Conservation (phyloP, 2,888 invertebrate genomes). For the Philereme transversata region DNA sequence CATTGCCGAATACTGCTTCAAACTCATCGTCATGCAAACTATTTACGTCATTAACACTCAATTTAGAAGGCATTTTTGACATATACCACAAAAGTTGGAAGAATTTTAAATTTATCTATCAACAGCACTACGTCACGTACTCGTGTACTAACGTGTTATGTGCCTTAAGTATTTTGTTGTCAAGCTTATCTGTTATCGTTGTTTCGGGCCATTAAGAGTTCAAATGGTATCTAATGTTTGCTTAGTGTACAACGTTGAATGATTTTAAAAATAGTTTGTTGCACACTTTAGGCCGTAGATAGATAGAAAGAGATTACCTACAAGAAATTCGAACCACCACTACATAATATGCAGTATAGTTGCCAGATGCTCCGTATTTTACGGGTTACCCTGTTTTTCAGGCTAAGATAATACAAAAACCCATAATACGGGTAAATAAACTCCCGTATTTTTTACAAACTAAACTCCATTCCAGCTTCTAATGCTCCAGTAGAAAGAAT, state of each 20-base stretch:
- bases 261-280: conserved; percentile 10
- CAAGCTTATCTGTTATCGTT: conserved; percentile 46
- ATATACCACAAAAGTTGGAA: background rate
- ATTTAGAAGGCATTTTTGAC: conserved; percentile 37
- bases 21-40: conserved; percentile 79
- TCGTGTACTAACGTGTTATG: background rate
- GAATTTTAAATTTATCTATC: background rate
- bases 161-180: conserved; percentile 21
- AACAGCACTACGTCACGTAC: background rate
- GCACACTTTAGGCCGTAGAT: background rate
- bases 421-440: no score
- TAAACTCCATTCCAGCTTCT: no score
- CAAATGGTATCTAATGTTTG: no score
- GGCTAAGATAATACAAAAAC: no score
- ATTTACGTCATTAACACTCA: conserved; percentile 81
- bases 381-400: no score
- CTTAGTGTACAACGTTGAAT: conserved; percentile 15
- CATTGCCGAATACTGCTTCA: conserved; percentile 84
- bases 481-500: no score
- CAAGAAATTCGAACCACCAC: no score
- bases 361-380: no score
- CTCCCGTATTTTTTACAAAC: no score
- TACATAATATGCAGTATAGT: no score
- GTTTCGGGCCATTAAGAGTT: conserved; percentile 52
- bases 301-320: background rate